Conservation (phyloP, 1,140 invertebrate genomes). For the Eumeta japonica region DNA sequence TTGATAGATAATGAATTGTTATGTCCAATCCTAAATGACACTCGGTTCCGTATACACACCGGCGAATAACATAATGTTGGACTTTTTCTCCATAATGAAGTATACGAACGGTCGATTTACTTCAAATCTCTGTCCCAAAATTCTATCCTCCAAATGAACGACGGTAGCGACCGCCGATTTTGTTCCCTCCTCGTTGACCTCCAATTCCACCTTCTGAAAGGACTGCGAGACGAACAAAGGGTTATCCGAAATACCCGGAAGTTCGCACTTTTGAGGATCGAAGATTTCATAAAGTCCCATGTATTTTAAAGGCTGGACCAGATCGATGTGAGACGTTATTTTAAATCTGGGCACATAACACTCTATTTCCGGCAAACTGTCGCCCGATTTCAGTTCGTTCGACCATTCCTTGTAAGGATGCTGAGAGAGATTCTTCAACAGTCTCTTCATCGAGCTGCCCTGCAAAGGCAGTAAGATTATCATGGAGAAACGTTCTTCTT, state of each 20-base stretch:
- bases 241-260: conserved; percentile 63
- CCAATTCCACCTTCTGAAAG: conserved; percentile 70
- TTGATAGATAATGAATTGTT: no score
- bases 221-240: conserved; percentile 56
- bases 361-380: conserved; percentile 54
- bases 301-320: conserved; percentile 60
- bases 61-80: conserved; percentile 47
- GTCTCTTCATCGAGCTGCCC: conserved; percentile 31
- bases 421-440: conserved; percentile 51
- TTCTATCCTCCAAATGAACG: conserved; percentile 60
- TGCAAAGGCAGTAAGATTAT: conserved; percentile 65
- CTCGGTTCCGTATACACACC: conserved; percentile 44
- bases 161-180: conserved; percentile 63
- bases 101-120: conserved; percentile 58
- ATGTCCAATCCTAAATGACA: no score
- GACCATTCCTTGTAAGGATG: conserved; percentile 55
- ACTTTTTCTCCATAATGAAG: conserved; percentile 45
- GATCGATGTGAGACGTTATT: conserved; percentile 57
- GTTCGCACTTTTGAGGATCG: conserved; percentile 55
- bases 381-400: conserved; percentile 36
- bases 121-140: conserved; percentile 46
- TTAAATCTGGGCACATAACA: conserved; percentile 65
- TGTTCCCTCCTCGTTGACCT: conserved; percentile 73
- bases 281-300: conserved; percentile 69
- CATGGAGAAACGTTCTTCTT: conserved; percentile 65